These are phyloP conservation scores for Aythya baeri DNA, from an alignment of 2,113 vertebrate genomes.

Conservation along the genomic window DNA sequence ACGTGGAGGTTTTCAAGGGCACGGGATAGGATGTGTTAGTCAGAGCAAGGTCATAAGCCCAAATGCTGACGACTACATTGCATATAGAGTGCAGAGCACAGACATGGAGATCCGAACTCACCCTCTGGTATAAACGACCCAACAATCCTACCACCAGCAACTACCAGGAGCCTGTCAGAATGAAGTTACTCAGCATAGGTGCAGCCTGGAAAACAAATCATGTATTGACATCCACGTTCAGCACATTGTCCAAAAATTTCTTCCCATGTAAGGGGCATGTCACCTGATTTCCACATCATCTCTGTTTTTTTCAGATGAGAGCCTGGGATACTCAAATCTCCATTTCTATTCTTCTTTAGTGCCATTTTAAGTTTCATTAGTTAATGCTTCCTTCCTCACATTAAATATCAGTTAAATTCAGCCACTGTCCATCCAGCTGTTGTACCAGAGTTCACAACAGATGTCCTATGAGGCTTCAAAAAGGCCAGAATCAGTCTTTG, in stretches of 20 bases:
- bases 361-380: background rate
- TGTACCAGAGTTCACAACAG: background rate
- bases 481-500: background rate
- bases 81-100: background rate
- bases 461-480: background rate
- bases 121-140: background rate
- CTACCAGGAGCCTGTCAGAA: background rate
- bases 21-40: background rate
- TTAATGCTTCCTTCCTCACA: background rate
- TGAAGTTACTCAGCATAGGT: accelerated
- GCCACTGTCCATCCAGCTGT: background rate
- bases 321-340: background rate
- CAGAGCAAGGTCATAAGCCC: slow-evolving; percentile 6
- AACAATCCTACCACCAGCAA: background rate
- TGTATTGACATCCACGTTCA: background rate
- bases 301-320: background rate
- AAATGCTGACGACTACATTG: background rate
- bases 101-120: accelerated
- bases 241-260: background rate
- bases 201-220: background rate
- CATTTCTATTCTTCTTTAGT: background rate
- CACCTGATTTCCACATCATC: background rate
- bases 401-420: background rate
- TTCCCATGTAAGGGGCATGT: accelerated
- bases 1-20: background rate